phyloP scores from a whole-genome alignment of 2,113 vertebrate genomes.

The Rostratula benghalensis region DNA sequence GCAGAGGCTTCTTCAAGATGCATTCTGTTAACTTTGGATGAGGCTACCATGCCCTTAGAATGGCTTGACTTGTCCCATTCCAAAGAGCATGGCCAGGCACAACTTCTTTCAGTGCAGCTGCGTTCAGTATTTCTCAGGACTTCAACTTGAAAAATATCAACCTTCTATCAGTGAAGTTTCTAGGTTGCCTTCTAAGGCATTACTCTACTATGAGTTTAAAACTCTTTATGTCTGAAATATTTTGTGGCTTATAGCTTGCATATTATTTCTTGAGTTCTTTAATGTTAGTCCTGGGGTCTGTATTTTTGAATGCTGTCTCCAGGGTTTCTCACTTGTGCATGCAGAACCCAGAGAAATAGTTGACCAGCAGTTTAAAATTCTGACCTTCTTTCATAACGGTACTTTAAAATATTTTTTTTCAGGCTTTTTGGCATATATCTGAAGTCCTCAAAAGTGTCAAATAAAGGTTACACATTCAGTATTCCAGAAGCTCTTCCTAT shows the following conservation, averaged over 20 bases:
- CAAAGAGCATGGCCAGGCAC: accelerated
- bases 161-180: neutral
- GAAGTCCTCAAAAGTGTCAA: neutral
- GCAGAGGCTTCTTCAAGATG: neutral
- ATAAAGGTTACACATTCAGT: neutral
- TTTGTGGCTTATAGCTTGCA: neutral
- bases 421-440: neutral
- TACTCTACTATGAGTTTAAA: neutral
- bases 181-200: neutral
- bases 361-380: neutral
- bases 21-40: neutral
- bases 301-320: neutral
- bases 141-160: neutral
- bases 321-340: neutral
- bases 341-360: neutral
- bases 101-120: neutral
- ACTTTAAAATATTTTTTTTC: neutral
- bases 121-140: neutral
- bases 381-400: neutral
- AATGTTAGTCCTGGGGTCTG: neutral
- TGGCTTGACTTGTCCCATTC: neutral
- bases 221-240: neutral
- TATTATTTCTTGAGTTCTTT: neutral
- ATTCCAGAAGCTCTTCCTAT: neutral
- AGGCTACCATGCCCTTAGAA: neutral